These are phyloP conservation scores for Macrochelys suwanniensis DNA, from an alignment of 2,797 vertebrate genomes.

Conservation along the genomic window DNA sequence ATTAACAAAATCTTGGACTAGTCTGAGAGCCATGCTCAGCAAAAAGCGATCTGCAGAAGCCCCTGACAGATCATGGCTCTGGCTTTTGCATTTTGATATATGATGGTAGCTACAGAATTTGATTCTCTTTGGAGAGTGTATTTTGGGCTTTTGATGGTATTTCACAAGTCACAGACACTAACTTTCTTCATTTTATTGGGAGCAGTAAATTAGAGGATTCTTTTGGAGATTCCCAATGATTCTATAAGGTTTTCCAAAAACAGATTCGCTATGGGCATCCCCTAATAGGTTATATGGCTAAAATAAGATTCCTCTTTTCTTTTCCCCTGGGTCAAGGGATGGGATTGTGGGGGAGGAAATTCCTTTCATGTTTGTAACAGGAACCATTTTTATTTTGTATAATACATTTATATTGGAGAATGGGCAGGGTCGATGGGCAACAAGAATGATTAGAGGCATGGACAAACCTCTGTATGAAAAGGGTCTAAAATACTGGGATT, in stretches of 20 bases:
- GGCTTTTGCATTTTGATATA: fast-evolving
- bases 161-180: background rate
- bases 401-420: fast-evolving
- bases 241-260: background rate
- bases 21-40: background rate
- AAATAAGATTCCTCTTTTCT: fast-evolving
- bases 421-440: background rate
- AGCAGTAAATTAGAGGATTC: fast-evolving
- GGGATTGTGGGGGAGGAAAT: background rate
- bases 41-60: background rate
- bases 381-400: fast-evolving
- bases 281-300: background rate
- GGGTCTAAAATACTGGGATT: background rate
- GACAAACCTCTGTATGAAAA: background rate
- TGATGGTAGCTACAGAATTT: background rate
- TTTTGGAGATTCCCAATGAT: background rate
- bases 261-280: background rate
- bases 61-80: background rate
- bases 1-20: background rate
- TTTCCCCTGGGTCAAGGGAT: background rate
- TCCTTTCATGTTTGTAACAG: constrained; percentile 3
- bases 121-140: background rate
- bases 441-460: background rate
- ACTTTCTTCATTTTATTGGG: background rate
- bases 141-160: background rate